A percentile compares a stretch with the other conserved stretches of the same genome.
phyloP scores from a whole-genome alignment of 64 coral and sea anemone genomes.

The Montipora foliosa region DNA sequence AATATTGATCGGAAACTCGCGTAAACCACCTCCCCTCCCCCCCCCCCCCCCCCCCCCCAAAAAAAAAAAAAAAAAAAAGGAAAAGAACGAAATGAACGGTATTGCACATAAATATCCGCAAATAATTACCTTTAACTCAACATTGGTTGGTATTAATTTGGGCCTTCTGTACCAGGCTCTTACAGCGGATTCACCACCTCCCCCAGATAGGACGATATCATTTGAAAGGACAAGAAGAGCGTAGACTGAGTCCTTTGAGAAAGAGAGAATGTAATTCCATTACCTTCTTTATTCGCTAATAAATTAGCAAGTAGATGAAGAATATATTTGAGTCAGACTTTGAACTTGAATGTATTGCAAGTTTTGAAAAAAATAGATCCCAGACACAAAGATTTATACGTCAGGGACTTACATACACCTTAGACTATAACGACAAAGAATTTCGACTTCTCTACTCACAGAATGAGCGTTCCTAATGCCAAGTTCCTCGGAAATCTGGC shows the following conservation, averaged over 20 bases:
- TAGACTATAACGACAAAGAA: background rate
- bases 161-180: constrained; percentile 79
- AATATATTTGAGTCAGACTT: too few species aligned
- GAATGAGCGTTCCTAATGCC: constrained; percentile 80
- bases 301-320: too few species aligned
- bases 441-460: constrained; percentile 48
- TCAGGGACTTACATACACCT: too few species aligned
- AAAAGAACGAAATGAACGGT: too few species aligned
- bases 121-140: constrained; percentile 70
- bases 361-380: too few species aligned
- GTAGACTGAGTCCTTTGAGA: constrained; percentile 73
- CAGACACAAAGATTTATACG: too few species aligned
- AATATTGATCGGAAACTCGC: too few species aligned
- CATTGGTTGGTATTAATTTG: constrained; percentile 70
- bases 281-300: too few species aligned
- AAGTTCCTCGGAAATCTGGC: constrained; percentile 64
- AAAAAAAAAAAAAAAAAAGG: background rate
- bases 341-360: too few species aligned
- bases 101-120: background rate
- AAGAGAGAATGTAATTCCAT: background rate
- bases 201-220: constrained; percentile 80
- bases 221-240: constrained; percentile 68
- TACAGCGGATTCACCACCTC: constrained; percentile 78
- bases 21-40: too few species aligned
- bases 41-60: too few species aligned